Percentiles rank a stretch among this genome's conserved stretches.
These are phyloP conservation scores for Telmatherina bonti DNA, from an alignment of 2,797 vertebrate species.

Conservation along the genomic window DNA sequence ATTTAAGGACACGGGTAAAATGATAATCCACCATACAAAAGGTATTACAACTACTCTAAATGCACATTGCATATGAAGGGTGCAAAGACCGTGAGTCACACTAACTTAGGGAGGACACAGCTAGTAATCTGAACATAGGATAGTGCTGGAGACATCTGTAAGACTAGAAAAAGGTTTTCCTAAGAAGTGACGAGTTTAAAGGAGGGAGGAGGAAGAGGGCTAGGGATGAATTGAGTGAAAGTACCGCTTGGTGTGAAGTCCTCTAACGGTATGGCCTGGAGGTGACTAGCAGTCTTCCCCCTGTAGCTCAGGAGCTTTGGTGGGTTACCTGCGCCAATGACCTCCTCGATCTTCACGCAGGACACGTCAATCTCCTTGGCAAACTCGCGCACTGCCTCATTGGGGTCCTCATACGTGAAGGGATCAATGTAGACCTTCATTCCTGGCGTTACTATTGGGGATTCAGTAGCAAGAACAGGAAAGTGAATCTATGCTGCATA, in stretches of 20 bases:
- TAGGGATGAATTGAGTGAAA: constrained; percentile 84
- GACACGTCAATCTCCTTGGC: constrained; percentile 99
- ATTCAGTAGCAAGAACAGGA: constrained; percentile 83
- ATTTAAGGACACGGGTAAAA: constrained; percentile 43
- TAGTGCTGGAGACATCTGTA: constrained; percentile 53
- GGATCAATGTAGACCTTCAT: constrained; percentile 99
- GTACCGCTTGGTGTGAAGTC: constrained; percentile 88
- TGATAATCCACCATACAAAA: constrained; percentile 51
- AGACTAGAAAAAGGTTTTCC: constrained; percentile 53
- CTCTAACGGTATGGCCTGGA: constrained; percentile 88
- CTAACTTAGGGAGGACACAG: constrained; percentile 45
- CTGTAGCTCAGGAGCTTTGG: constrained; percentile 86
- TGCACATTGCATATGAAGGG: constrained; percentile 28
- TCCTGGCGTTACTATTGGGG: constrained; percentile 93
- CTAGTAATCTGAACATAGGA: constrained; percentile 48
- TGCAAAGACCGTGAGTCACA: constrained; percentile 51
- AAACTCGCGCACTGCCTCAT: constrained; percentile 97
- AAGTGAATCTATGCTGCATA: constrained; percentile 69
- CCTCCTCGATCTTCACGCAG: constrained; percentile 99
- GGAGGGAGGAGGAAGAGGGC: constrained; percentile 66
- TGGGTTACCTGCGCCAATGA: constrained; percentile 98
- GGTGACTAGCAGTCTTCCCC: constrained; percentile 87
- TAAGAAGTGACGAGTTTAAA: constrained; percentile 66
- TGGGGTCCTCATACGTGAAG: constrained; percentile 98
- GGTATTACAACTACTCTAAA: constrained; percentile 41